Evolutionary conservation across 2,888 invertebrate species (phyloP), one percentile per base, ranked within the genome.

Genomic region (Macrosoma leucophasiata): DNA sequence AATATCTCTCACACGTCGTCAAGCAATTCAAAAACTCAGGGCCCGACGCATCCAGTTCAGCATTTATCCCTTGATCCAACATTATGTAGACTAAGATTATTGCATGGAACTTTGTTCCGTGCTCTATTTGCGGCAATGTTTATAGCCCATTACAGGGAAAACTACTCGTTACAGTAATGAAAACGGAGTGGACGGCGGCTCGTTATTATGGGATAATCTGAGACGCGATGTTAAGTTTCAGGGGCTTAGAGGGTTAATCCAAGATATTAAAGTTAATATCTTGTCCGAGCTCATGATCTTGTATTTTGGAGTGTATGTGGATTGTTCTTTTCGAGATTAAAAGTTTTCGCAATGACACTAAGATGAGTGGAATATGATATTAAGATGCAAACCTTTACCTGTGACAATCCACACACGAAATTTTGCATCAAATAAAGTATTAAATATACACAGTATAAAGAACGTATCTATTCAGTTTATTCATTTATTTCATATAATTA

Each of bases 151-250:
- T 79, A 76, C 60, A 55, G 58, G 49, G 70, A 66, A 65, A 74
- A 71, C 74, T 66, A 68, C 62, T 65, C 62, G 74, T 72, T 71
- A 65, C 56, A 61, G 72, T 76, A 76, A 76, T 79, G 78, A 76
- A 78, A 75, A 76, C 66, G 59, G 70, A 76, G 75, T 74, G 75
- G 72, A 68, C 73, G 46, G 36, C 51, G 52, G 48, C 65, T 76
- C 75, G 76, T 78, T 78, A 77, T 68, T 72, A 66, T 62, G 63
- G 73, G 74, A 75, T 79, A 75, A 78, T 69, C 74, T 65, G 50
- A 51, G 53, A 51, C 52, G 48, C 48, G 40, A 35, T 31, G 37
- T 32, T 33, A 39, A 36, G 46, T 40, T 44, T 39, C 41, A 41
- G 40, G 23, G 35, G 47, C 42, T 40, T 42, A 39, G 30, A 3